Base-by-base conservation (phyloP, 2,888 invertebrate genomes). In the Eudemis profundana region DNA sequence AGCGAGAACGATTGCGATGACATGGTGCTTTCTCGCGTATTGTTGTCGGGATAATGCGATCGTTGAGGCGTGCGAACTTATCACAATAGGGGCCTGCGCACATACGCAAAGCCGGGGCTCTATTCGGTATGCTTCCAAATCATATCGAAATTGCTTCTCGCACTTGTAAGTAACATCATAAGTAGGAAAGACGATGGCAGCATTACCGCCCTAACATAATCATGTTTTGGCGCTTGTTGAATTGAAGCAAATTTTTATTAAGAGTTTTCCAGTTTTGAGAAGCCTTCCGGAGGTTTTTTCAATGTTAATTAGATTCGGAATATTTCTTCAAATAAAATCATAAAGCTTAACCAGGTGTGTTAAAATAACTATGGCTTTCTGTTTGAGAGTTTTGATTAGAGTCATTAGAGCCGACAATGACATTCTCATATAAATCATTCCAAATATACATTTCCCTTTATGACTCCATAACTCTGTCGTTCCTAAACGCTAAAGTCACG, bases 1-100 rank as follows among this genome's bases (percentile, higher is more conserved):
- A 64, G 64, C 59, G 65, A 59, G 53, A 65, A 60, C 46, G 59
- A 65, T 51, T 59, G 38, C 40, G 46, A 65, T 60, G 65, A 65
- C 65, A 65, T 40, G 65, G 65, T 65, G 53, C 65, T 65, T 65
- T 65, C 65, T 60, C 59, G 53, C 38, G 21, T 53, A 60, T 65
- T 65, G 65, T 65, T 60, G 53, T 29, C 21, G 27, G 59, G 53
- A 65, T 65, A 65, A 65, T 57, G 65, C 17, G 53, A 14, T 53
- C 53, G 59, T 59, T 47, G 59, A 46, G 59, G 65, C 59, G 59
- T 47, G 44, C 64, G 63, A 27, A 51, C 59, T 51, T 59, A 53
- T 60, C 59, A 65, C 65, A 65, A 65, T 65, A 65, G 59, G 33
- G 51, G 54, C 42, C 51, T 44, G 36, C 46, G 57, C 57, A 53